phyloP scores from a whole-genome alignment of 2,113 vertebrate genomes.

The Zosterops hypoxanthus region DNA sequence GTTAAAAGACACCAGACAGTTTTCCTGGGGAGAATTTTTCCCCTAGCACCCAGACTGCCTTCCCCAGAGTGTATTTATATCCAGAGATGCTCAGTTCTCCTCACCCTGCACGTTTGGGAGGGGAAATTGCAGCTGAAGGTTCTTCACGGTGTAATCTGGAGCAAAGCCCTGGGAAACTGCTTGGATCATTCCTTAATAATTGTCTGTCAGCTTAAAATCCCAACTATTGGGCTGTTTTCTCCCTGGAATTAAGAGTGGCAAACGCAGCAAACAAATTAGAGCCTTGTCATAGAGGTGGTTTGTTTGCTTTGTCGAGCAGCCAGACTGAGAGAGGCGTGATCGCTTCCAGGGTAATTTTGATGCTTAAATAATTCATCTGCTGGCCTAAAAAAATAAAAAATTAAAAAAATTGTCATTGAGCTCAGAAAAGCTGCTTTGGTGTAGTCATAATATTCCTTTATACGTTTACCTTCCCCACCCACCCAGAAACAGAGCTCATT shows the following conservation, averaged over 20 bases:
- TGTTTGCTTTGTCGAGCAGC: not conserved
- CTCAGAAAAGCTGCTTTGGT: not conserved
- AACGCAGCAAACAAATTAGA: not conserved
- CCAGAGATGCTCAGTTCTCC: not conserved
- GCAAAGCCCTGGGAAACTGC: not conserved
- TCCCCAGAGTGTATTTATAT: not conserved
- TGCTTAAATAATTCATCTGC: slow-evolving; percentile 27
- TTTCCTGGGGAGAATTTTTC: not conserved
- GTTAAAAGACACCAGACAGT: not conserved
- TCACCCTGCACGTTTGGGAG: not conserved
- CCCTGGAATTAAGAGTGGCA: not conserved
- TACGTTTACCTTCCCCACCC: not conserved
- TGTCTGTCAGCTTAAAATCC: not conserved
- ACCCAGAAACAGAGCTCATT: not conserved
- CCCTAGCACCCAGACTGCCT: not conserved
- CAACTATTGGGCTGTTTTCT: not conserved
- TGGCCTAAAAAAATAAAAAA: not conserved
- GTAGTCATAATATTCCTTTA: not conserved
- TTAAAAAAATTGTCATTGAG: not conserved
- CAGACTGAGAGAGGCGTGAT: not conserved
- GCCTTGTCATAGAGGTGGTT: not conserved
- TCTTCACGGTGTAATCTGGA: not conserved
- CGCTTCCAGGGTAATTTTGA: not conserved
- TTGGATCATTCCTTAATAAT: not conserved
- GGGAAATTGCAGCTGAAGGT: not conserved